Conservation (phyloP, 2,888 invertebrate genomes). For the Polymixis lichenea region DNA sequence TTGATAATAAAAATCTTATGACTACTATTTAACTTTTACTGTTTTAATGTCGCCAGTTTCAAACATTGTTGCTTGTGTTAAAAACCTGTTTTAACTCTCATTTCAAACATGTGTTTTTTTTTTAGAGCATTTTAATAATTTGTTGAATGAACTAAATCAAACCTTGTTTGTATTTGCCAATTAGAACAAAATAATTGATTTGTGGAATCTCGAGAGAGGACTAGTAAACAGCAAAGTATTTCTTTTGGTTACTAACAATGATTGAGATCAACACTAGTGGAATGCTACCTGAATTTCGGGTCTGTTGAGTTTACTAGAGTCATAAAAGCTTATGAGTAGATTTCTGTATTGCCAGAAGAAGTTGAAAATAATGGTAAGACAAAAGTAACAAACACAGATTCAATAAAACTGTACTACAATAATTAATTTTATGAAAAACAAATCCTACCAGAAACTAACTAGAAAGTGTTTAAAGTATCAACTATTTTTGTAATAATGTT, state of each 20-base stretch:
- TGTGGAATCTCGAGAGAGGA: neutral
- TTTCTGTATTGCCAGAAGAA: neutral
- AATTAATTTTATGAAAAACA: neutral
- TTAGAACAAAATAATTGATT: neutral
- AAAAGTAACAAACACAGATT: neutral
- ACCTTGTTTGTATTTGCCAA: neutral
- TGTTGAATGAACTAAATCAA: neutral
- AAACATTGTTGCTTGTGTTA: no score
- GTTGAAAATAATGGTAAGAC: neutral
- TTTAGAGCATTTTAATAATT: neutral
- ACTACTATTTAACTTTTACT: neutral
- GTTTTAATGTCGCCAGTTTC: neutral
- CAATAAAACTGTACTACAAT: neutral
- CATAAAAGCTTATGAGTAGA: neutral
- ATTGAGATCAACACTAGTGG: neutral
- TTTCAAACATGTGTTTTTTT: conserved; percentile 1
- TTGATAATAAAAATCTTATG: neutral
- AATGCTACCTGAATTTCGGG: neutral
- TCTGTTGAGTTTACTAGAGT: neutral
- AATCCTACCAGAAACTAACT: neutral
- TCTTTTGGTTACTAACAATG: neutral
- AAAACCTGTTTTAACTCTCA: conserved; percentile 19
- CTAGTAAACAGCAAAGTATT: neutral
- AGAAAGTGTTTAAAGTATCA: neutral
- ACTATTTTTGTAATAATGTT: neutral